Base-by-base conservation (phyloP, 2,113 vertebrate species). In the Hassar affinis region DNA sequence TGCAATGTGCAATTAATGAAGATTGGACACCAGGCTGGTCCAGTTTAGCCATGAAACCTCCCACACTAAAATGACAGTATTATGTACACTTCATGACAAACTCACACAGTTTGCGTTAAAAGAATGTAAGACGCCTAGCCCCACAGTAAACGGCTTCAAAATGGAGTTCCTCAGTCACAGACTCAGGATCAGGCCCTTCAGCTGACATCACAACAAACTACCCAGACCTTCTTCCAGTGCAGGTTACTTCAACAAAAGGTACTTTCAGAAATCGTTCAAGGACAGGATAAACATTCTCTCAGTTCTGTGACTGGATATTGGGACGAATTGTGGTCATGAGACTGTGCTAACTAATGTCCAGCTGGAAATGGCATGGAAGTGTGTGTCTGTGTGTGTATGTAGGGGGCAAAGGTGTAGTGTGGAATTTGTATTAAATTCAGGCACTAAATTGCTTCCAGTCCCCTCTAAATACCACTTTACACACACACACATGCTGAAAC, bases 341-440 rank as follows among this genome's bases (percentile, higher is more conserved):
- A 2, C 62, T 8, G 8, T 66, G 30, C 17, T 17, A 35, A 66
- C 30, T 35, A 66, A 8, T 4, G 20, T 66, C 62, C 2, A 8
- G 6, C 11, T 22, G 27, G 61, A 59, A n/a, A 11, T 8, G 1
- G 25, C 11, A 11, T 14, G 11, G 30, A 33, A 1, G 8, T 4
- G 71, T 52, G 71, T 52, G 71, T 17, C 47, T 47, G 71, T 69
- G 35, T 12, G 35, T 42, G 66, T 42, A 5, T 25, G 20, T 38
- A 9, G 17, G 66, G 66, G 61, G 35, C 66, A 69, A 69, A 80
- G 79, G 62, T 80, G 79, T 69, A 5, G 64, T 56, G 14, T 69
- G 64, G 64, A 80, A 69, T 80, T 80, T 80, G 79, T 68, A 69
- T 80, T 80, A 80, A 80, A 69, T n/a, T 80, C 79, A 80, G 62